Conservation (phyloP, 2,888 invertebrate species). For the Chelonus formosanus region DNA sequence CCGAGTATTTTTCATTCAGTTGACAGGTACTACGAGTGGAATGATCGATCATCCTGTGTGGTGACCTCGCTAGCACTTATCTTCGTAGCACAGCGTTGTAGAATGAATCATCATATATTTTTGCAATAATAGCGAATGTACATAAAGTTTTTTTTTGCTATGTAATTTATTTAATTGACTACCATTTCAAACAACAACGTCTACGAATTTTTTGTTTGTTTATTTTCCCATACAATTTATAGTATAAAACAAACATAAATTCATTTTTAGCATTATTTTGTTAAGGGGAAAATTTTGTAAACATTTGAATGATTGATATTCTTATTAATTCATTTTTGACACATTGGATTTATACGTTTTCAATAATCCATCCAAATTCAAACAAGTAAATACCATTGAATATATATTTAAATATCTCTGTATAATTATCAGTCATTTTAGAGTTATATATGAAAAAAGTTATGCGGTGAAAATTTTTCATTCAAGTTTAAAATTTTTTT, state of each 20-base stretch:
- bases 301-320: too few relatives aligned
- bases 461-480: not conserved
- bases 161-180: too few relatives aligned
- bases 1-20: conserved; percentile 37
- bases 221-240: not conserved
- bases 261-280: too few relatives aligned
- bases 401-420: too few relatives aligned
- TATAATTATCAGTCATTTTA: too few relatives aligned
- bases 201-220: too few relatives aligned
- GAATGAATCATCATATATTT: conserved; percentile 36
- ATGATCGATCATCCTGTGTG: conserved; percentile 36
- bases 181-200: not conserved
- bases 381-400: too few relatives aligned
- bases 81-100: conserved; percentile 32
- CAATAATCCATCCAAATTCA: too few relatives aligned
- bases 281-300: too few relatives aligned
- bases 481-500: not conserved
- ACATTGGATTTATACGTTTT: too few relatives aligned
- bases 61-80: conserved; percentile 32
- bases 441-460: too few relatives aligned
- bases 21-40: conserved; percentile 24
- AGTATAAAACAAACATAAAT: not conserved
- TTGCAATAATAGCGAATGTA: conserved; percentile 18
- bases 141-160: not conserved
- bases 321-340: too few relatives aligned